phyloP scores from a whole-genome alignment of 1,140 invertebrate species.

The Habropoda laboriosa region DNA sequence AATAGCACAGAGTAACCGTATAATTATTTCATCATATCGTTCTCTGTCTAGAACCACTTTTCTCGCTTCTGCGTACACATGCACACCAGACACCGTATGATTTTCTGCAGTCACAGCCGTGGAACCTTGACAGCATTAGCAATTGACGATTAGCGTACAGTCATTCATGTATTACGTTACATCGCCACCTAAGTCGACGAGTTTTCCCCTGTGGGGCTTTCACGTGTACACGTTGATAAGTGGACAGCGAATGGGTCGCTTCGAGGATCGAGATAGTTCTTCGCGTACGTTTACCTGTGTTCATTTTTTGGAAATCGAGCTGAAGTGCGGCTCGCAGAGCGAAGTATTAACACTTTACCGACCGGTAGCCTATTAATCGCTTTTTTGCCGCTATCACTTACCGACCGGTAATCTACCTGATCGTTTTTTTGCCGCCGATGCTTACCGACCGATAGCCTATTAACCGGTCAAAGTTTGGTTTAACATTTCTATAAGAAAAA shows the following conservation, averaged over 20 bases:
- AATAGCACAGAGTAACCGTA: not conserved
- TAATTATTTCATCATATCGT: constrained; percentile 2
- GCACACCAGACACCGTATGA: not conserved
- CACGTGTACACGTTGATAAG: constrained; percentile 47
- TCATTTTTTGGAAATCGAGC: too few species aligned
- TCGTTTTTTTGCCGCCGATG: too few species aligned
- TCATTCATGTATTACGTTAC: constrained; percentile 30
- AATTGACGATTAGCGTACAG: constrained; percentile 38
- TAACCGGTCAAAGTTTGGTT: too few species aligned
- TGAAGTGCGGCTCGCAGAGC: too few species aligned
- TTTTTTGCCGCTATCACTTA: too few species aligned
- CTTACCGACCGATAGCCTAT: too few species aligned
- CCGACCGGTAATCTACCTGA: too few species aligned
- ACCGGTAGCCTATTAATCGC: too few species aligned
- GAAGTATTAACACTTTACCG: too few species aligned
- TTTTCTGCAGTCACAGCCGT: constrained; percentile 34
- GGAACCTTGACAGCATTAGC: constrained; percentile 48
- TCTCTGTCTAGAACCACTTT: not conserved
- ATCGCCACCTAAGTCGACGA: constrained; percentile 33
- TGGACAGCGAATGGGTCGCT: constrained; percentile 35
- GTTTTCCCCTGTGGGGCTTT: constrained; percentile 11
- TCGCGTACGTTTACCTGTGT: not conserved
- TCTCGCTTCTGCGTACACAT: not conserved
- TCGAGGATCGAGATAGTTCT: constrained; percentile 5
- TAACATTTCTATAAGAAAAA: too few species aligned